Evolutionary conservation across 2,888 invertebrate species (phyloP), one percentile per base, ranked within the genome.

Genomic region (Lasioglossum vierecki): DNA sequence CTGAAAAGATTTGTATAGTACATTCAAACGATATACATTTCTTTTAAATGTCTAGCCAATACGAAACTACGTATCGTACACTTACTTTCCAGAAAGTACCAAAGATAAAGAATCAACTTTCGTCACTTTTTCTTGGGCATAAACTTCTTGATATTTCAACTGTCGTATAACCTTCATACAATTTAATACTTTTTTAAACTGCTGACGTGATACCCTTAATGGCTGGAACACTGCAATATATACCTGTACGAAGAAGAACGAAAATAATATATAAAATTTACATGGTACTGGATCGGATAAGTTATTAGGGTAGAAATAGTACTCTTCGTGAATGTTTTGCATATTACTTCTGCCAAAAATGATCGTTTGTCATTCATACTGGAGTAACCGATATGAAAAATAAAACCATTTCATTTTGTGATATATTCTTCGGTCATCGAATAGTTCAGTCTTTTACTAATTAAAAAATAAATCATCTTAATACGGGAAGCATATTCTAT

Each of bases 81-180:
- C 97, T 97, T 94, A 98, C 98, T 98, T 98, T 95, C 98, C 98
- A 89, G 97, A 97, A 85, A 98, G 96, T 91, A 98, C 97, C 91
- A 98, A 96, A 71, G 98, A 98, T 87, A 98, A 96, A 92, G 97
- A 97, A 95, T 98, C 98, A 78, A 98, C 98, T 95, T 98, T 97
- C 89, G 98, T 98, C 93, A 97, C 97, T 95, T 98, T 98, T 95
- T 98, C 98, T 94, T 98, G 97, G 83, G 98, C 98, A 95, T 98
- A 98, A 85, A 97, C 96, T 95, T 98, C 98, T 94, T 98, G 98
- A 94, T 97, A 97, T 95, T 98, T 98, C 83, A 98, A 96, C 88
- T 97, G 96, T 71, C 97, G 96, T 92, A 98, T 97, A 93, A 97
- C 96, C 94, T 97, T 97, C 97, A 98, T 98, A 95, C 98, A 97